Evolutionary conservation across 2,888 invertebrate species (phyloP).

Genomic region (Orchesellides sinensis): DNA sequence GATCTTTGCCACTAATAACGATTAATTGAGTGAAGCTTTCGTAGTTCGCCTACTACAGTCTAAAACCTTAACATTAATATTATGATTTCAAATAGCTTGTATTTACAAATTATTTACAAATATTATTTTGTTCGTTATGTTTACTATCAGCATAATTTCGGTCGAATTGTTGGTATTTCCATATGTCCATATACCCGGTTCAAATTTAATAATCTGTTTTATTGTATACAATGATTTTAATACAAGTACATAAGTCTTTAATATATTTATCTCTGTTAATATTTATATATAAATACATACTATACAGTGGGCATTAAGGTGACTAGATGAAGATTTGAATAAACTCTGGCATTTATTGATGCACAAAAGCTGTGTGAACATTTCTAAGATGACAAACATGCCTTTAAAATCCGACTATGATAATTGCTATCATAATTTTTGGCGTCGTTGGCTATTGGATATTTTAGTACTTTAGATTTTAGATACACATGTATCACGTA

Average conservation of each 20-base stretch:
- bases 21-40: too few species aligned
- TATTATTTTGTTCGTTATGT: neutral
- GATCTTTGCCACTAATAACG: too few species aligned
- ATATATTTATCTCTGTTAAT: slow-evolving; percentile 11
- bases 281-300: neutral
- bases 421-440: neutral
- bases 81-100: too few species aligned
- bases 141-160: neutral
- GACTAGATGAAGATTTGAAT: slow-evolving; percentile 32
- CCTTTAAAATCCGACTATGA: neutral
- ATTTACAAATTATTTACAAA: neutral
- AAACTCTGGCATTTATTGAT: slow-evolving; percentile 39
- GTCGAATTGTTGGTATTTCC: neutral
- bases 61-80: too few species aligned
- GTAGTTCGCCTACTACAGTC: too few species aligned
- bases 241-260: neutral
- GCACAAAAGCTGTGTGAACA: neutral
- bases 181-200: neutral
- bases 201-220: neutral
- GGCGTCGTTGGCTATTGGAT: neutral
- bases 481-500: too few species aligned
- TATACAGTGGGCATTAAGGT: slow-evolving; percentile 26
- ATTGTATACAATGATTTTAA: neutral
- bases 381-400: neutral
- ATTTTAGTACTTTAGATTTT: neutral